Conservation (phyloP, 2,888 invertebrate species). For the Pachliopta kotzebuea region DNA sequence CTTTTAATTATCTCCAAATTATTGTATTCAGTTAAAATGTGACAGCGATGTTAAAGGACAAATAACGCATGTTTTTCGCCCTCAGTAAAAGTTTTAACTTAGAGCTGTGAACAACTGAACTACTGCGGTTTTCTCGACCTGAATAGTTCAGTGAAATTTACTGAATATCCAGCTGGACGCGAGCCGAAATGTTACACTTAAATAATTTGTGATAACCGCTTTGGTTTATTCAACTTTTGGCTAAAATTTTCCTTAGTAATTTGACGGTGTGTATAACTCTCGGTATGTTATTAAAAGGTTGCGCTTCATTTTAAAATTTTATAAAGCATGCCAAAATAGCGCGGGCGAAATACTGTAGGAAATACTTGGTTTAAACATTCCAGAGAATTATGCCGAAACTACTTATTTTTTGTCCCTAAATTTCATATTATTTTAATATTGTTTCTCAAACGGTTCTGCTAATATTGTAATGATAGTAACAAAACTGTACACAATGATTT, state of each 20-base stretch:
- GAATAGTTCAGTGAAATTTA: constrained; percentile 72
- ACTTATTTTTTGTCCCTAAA: no score
- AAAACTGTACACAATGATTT: no score
- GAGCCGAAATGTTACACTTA: constrained; percentile 71
- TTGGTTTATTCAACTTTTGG: constrained; percentile 69
- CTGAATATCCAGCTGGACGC: constrained; percentile 64
- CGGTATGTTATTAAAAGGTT: constrained; percentile 33
- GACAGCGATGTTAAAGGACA: constrained; percentile 22
- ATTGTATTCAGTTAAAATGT: background rate
- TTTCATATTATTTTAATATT: no score
- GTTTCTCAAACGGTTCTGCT: no score
- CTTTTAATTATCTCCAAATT: background rate
- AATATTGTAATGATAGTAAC: no score
- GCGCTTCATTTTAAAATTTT: background rate
- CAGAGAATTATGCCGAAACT: background rate
- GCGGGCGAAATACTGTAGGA: background rate
- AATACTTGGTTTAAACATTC: background rate
- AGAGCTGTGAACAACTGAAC: constrained; percentile 62
- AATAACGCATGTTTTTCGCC: constrained; percentile 40
- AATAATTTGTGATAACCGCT: constrained; percentile 75
- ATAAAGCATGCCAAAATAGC: background rate
- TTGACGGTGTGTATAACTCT: constrained; percentile 45
- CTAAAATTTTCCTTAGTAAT: constrained; percentile 53
- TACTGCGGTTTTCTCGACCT: constrained; percentile 70
- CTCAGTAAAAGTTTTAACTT: constrained; percentile 48